Evolutionary conservation across 2,888 invertebrate species (phyloP).

Genomic region (Anoplius nigerrimus): DNA sequence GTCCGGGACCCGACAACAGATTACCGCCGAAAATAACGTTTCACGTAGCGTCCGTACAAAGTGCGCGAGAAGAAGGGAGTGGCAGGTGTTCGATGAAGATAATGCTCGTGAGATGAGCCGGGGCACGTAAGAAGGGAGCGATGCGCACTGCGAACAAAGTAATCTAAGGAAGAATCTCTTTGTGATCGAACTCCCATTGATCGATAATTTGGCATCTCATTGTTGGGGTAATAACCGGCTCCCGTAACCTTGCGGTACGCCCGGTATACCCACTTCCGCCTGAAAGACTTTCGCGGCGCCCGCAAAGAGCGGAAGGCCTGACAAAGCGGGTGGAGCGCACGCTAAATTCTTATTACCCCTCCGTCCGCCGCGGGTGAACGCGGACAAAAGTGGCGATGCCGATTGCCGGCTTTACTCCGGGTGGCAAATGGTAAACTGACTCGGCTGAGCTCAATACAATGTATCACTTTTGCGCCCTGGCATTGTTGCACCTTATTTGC

Average conservation of each 20-base stretch:
- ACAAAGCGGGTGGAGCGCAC: conserved; percentile 30
- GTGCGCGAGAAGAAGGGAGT: conserved; percentile 33
- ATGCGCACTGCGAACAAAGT: conserved; percentile 31
- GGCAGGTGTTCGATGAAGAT: conserved; percentile 52
- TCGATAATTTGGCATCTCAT: conserved; percentile 54
- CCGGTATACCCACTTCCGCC: conserved; percentile 25
- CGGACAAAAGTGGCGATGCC: conserved; percentile 2
- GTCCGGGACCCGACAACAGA: background rate
- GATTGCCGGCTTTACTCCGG: too few relatives aligned
- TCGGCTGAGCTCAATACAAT: too few relatives aligned
- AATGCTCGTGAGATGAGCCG: conserved; percentile 42
- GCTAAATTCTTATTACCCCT: conserved; percentile 1
- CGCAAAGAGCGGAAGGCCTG: conserved; percentile 31
- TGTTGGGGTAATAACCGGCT: conserved; percentile 54
- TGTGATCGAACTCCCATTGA: conserved; percentile 49
- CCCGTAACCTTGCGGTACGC: conserved; percentile 33
- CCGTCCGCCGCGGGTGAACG: background rate
- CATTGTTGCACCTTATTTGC: too few relatives aligned
- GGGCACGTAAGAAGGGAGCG: conserved; percentile 30
- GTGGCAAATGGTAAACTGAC: too few relatives aligned
- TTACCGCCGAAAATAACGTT: conserved; percentile 38
- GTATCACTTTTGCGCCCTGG: too few relatives aligned
- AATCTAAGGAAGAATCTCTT: conserved; percentile 54
- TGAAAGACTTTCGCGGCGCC: conserved; percentile 17
- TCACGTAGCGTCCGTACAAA: conserved; percentile 34